phyloP scores from a whole-genome alignment of 2,888 invertebrate genomes.

The Agrypnus murinus region DNA sequence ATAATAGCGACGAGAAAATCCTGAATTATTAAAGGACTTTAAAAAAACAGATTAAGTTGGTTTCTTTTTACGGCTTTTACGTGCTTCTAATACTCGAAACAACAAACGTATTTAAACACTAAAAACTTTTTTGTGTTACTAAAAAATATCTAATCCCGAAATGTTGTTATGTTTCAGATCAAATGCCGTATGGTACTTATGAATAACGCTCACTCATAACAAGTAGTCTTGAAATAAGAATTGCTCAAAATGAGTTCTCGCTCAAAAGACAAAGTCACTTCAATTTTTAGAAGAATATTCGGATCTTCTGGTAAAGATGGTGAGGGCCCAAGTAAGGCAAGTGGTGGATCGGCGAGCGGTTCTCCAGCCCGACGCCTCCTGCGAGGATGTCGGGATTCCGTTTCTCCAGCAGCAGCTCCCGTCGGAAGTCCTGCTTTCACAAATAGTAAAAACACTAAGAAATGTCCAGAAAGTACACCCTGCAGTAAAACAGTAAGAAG shows the following conservation, averaged over 20 bases:
- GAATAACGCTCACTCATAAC: too few relatives aligned
- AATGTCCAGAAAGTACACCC: conserved; percentile 68
- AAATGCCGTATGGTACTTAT: too few relatives aligned
- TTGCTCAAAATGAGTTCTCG: conserved; percentile 79
- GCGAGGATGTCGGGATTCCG: conserved; percentile 67
- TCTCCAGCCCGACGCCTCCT: conserved; percentile 68
- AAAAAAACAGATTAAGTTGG: too few relatives aligned
- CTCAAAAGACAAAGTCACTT: conserved; percentile 87
- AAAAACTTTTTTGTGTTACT: too few relatives aligned
- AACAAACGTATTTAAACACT: too few relatives aligned
- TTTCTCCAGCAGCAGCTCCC: conserved; percentile 67
- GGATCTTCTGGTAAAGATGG: conserved; percentile 81
- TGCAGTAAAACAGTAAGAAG: conserved; percentile 81
- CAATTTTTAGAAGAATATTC: conserved; percentile 86
- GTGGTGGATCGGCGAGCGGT: conserved; percentile 73
- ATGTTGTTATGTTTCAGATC: too few relatives aligned
- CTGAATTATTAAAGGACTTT: too few relatives aligned
- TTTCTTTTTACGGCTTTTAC: too few relatives aligned
- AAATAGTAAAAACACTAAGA: conserved; percentile 57
- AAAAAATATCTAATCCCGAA: too few relatives aligned
- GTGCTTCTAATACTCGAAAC: too few relatives aligned
- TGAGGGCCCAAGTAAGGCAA: conserved; percentile 74
- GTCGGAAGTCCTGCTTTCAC: conserved; percentile 73
- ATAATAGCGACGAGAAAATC: too few relatives aligned
- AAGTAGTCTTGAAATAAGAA: neutral